Evolutionary conservation across 1,140 invertebrate species (phyloP).

Genomic region (Atta cephalotes): DNA sequence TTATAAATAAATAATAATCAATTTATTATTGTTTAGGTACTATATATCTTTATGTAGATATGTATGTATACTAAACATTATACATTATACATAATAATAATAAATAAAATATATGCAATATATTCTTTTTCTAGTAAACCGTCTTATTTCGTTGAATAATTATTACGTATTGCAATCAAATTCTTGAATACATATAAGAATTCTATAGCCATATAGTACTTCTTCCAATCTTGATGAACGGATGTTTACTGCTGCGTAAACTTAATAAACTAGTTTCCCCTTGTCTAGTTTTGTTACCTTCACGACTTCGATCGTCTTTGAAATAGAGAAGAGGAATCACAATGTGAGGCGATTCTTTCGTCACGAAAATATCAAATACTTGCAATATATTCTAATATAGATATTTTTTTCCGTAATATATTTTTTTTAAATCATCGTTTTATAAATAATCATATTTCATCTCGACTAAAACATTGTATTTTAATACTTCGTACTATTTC

Average conservation of each 20-base stretch:
- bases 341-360: not conserved
- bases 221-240: conserved; percentile 60
- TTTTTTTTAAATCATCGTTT: too few relatives aligned
- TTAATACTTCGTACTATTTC: too few relatives aligned
- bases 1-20: not conserved
- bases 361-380: conserved; percentile 1
- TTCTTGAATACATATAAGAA: not conserved
- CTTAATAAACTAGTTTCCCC: conserved; percentile 71
- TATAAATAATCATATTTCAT: too few relatives aligned
- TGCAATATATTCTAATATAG: not conserved
- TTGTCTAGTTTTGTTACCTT: conserved; percentile 12
- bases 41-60: too few relatives aligned
- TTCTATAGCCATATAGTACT: not conserved
- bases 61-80: too few relatives aligned
- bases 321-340: not conserved
- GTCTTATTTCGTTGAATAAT: not conserved
- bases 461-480: too few relatives aligned
- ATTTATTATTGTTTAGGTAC: too few relatives aligned
- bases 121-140: not conserved
- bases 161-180: too few relatives aligned
- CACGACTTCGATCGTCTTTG: conserved; percentile 58
- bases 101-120: too few relatives aligned
- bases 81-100: not conserved
- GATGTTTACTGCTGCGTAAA: conserved; percentile 76
- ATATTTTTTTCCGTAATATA: not conserved